phyloP scores from a whole-genome alignment of 2,797 vertebrate species.

The Sebastes vulpes region DNA sequence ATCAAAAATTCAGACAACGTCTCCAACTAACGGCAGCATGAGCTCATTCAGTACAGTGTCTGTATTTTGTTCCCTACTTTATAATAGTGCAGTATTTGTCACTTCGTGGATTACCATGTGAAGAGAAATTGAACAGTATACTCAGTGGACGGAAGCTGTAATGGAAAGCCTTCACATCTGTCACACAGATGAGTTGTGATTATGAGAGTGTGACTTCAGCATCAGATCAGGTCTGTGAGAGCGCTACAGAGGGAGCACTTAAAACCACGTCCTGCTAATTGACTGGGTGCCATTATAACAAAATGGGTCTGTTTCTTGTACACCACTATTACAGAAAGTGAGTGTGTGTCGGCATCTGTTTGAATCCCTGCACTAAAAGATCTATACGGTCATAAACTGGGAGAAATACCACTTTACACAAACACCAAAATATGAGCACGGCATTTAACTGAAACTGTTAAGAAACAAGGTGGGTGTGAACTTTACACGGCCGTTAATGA shows the following conservation, averaged over 20 bases:
- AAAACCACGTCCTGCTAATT: conserved; percentile 66
- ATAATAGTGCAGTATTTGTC: conserved; percentile 18
- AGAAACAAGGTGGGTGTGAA: neutral
- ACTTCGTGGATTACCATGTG: conserved; percentile 8
- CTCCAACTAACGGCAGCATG: conserved; percentile 33
- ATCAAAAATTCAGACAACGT: conserved; percentile 50
- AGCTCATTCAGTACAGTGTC: conserved; percentile 31
- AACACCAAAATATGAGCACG: neutral
- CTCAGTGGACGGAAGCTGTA: neutral
- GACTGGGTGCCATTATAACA: conserved; percentile 56
- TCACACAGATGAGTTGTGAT: conserved; percentile 35
- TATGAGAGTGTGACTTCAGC: conserved; percentile 18
- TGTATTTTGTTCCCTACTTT: conserved; percentile 5
- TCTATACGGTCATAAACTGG: neutral
- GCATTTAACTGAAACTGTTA: neutral
- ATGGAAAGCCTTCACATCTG: conserved; percentile 40
- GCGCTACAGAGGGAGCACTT: conserved; percentile 29
- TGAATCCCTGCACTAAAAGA: neutral
- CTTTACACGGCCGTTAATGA: neutral
- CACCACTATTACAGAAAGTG: neutral
- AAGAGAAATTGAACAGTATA: conserved; percentile 6
- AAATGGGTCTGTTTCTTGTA: conserved; percentile 13
- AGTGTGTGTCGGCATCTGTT: neutral
- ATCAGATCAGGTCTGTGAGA: conserved; percentile 35
- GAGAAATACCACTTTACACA: neutral